Conservation (phyloP, 1,140 invertebrate genomes). For the Ips nitidus region DNA sequence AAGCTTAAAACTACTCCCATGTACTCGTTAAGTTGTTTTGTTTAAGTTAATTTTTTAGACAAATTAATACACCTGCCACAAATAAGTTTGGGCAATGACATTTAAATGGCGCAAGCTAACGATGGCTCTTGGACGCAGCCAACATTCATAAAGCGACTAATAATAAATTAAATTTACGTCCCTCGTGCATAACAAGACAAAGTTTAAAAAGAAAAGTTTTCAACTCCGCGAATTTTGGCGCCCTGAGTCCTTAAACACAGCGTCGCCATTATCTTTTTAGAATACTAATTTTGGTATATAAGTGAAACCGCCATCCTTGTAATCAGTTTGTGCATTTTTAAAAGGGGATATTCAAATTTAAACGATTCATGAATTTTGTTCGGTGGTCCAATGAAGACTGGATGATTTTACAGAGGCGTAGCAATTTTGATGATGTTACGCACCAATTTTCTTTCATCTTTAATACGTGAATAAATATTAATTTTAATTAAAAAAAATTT, state of each 20-base stretch:
- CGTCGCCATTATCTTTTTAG: conserved; percentile 11
- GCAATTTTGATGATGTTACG: background rate
- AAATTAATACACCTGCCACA: no score
- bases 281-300: conserved; percentile 13
- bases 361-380: conserved; percentile 13
- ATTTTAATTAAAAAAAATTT: no score
- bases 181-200: background rate
- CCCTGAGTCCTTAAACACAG: background rate
- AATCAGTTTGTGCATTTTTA: conserved; percentile 9
- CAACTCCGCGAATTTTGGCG: background rate
- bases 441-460: background rate
- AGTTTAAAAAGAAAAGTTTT: background rate
- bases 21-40: no score
- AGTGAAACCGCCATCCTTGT: conserved; percentile 7
- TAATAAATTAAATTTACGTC: background rate
- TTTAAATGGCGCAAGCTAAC: no score
- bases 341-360: conserved; percentile 1
- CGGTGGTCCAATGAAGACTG: background rate
- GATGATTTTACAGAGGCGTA: background rate
- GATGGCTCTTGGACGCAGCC: no score
- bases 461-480: background rate
- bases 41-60: no score
- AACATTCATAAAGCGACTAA: no score
- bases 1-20: no score
- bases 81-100: no score